phyloP scores from a whole-genome alignment of 2,797 vertebrate species.

The Platalea minor region DNA sequence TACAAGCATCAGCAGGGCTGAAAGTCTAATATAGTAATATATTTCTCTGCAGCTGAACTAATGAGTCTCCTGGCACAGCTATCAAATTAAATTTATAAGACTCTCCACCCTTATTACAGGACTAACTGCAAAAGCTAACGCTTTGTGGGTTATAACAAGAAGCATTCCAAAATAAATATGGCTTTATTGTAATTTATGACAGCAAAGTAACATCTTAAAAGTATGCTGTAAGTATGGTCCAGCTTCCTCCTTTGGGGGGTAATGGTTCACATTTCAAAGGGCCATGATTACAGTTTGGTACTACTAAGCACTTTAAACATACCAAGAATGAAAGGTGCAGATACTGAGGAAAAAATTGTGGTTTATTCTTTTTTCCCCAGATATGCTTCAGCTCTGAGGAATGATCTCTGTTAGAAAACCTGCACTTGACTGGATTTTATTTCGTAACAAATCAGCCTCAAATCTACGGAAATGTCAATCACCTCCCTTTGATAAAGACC shows the following conservation, averaged over 20 bases:
- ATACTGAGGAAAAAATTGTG: background rate
- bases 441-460: background rate
- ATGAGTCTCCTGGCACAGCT: slow-evolving; percentile 73
- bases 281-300: background rate
- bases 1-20: slow-evolving; percentile 70
- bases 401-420: background rate
- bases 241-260: background rate
- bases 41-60: slow-evolving; percentile 75
- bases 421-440: background rate
- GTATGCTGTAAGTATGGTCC: background rate
- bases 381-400: background rate
- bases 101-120: slow-evolving; percentile 74
- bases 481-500: background rate
- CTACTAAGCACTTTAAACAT: background rate
- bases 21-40: slow-evolving; percentile 70
- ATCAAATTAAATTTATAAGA: slow-evolving; percentile 80
- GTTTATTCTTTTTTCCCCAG: background rate
- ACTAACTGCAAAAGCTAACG: slow-evolving; percentile 66
- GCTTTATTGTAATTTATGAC: slow-evolving; percentile 58
- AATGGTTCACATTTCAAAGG: background rate
- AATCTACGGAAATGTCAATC: background rate
- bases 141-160: slow-evolving; percentile 66
- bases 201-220: slow-evolving; percentile 6
- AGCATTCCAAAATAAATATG: slow-evolving; percentile 67
- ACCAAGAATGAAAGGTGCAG: background rate